These are phyloP conservation scores for Syngnathus scovelli DNA, from an alignment of 2,113 vertebrate genomes.

Conservation along the genomic window DNA sequence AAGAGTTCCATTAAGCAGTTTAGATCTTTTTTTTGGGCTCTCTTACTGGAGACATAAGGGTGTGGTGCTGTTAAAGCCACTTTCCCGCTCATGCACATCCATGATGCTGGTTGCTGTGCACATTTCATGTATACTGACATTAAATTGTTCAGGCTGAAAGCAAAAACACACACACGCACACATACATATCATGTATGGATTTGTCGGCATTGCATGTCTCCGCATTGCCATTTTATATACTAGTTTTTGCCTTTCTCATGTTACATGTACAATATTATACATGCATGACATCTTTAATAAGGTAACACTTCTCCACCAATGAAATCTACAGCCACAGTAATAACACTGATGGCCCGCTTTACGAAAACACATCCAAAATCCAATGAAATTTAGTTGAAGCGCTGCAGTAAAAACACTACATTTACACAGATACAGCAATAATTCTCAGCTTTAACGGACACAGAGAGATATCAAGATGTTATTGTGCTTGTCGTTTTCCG, in stretches of 20 bases:
- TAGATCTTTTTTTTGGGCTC: constrained; percentile 41
- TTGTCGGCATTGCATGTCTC: background rate
- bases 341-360: background rate
- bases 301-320: background rate
- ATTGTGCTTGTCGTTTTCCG: background rate
- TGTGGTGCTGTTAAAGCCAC: constrained; percentile 71
- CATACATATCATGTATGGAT: background rate
- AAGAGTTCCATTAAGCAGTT: constrained; percentile 81
- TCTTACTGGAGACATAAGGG: constrained; percentile 80
- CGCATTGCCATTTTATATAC: background rate
- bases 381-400: background rate
- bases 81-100: constrained; percentile 54
- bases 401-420: background rate
- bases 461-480: background rate
- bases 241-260: background rate
- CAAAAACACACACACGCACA: background rate
- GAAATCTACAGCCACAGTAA: background rate
- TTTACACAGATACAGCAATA: background rate
- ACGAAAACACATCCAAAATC: background rate
- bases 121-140: constrained; percentile 21
- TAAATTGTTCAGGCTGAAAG: constrained; percentile 31
- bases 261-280: background rate
- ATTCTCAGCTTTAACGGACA: background rate
- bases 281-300: background rate
- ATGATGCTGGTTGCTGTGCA: constrained; percentile 15